Base-by-base conservation (phyloP, 2,797 vertebrate species). In the Falco cherrug region DNA sequence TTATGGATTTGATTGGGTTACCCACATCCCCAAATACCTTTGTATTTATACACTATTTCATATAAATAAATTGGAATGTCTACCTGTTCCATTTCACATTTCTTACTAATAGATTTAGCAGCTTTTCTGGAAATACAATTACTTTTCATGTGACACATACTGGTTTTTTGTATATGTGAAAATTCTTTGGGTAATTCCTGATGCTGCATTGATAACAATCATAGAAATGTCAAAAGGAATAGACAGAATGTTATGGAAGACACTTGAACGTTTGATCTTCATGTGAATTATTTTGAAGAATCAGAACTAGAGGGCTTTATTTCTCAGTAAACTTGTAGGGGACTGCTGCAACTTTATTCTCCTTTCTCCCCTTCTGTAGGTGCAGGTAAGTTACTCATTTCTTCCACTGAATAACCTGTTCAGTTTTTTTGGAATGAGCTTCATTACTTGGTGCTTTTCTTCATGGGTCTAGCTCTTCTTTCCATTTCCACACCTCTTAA, bases 331-430 rank as follows among this genome's bases (percentile, higher is more conserved):
- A 60, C 20, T 47, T 89, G 11, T n/a, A 68, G 84, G 71, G 41
- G 10, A 26, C 33, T 57, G 35, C 29, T 83, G 14, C 70, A 93
- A 57, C n/a, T 93, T 41, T 59, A 10, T 60, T 77, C 48, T 54
- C 19, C 21, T 5, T 90, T 76, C 64, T 83, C 63, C 37, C 19
- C 60, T 84, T 85, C 41, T 74, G 18, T 94, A 95, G 60, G 65
- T 93, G 45, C 93, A 95, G 93, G 97, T 97, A 96, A 97, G 95
- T 97, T 87, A 50, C 28, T 65, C 20, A 24, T 8, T 81, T 91
- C 26, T 91, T 93, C 43, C 15, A 26, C 61, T 78, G 35, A 80
- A 73, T 93, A 79, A 70, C 20, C 21, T 59, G 28, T 80, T 90
- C 5, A 25, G 0, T 82, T 60, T 74, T 93, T 92, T 69, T 77